Percentiles rank a stretch among this genome's conserved stretches.
Conservation (phyloP, 2,113 vertebrate genomes). For the Dicerorhinus sumatrensis region DNA sequence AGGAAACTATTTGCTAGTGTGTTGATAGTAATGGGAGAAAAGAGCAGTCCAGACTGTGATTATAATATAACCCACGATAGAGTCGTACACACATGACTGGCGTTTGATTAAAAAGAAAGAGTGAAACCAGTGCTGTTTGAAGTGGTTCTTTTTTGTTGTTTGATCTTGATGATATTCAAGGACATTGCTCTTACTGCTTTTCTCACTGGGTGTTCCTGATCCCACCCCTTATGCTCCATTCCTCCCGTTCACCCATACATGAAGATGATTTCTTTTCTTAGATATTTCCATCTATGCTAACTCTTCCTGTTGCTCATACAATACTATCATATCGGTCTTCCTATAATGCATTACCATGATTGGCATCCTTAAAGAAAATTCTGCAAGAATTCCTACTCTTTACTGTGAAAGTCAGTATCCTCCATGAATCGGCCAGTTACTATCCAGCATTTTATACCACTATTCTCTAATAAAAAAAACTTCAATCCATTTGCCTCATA, state of each 20-base stretch:
- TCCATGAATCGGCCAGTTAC: background rate
- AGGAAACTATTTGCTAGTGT: background rate
- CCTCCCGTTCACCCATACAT: background rate
- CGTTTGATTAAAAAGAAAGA: background rate
- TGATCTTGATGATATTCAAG: background rate
- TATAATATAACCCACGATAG: background rate
- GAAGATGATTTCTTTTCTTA: background rate
- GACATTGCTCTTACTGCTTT: background rate
- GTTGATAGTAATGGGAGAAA: background rate
- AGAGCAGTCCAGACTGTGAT: background rate
- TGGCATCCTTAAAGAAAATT: background rate
- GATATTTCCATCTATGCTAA: background rate
- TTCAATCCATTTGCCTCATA: background rate
- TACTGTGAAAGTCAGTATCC: background rate
- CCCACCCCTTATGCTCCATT: background rate
- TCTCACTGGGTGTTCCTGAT: rapidly evolving
- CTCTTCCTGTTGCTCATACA: background rate
- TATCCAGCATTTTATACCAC: background rate
- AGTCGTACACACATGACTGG: background rate
- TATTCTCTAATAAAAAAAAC: background rate
- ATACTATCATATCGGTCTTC: background rate
- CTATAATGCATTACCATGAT: background rate
- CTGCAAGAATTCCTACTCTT: background rate
- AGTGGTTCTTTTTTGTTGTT: background rate
- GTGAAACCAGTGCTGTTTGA: background rate